Percentiles rank a stretch among this genome's conserved stretches.
These are phyloP conservation scores for Dromas ardeola DNA, from an alignment of 2,113 vertebrate genomes.

Conservation along the genomic window DNA sequence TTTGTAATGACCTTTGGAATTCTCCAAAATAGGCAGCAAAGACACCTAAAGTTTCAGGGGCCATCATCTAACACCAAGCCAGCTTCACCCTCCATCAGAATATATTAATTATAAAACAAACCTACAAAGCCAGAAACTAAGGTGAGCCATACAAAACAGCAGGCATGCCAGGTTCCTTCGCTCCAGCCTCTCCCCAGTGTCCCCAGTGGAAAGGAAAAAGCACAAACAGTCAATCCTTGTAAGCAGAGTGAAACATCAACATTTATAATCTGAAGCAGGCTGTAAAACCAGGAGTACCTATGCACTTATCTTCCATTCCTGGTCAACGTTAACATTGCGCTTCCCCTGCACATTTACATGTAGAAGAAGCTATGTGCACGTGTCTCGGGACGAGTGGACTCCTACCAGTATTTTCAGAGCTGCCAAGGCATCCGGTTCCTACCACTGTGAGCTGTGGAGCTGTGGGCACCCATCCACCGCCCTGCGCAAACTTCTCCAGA, in stretches of 20 bases:
- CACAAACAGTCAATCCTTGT: neutral
- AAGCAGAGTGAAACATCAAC: neutral
- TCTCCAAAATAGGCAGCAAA: neutral
- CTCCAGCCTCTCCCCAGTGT: neutral
- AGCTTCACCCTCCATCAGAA: neutral
- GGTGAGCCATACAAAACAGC: neutral
- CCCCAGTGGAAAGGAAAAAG: neutral
- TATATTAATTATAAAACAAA: neutral
- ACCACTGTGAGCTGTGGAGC: neutral
- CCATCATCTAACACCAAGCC: neutral
- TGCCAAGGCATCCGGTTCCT: neutral
- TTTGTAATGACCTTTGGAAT: neutral
- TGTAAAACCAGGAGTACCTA: neutral
- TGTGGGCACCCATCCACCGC: fast-evolving
- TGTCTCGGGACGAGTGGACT: neutral
- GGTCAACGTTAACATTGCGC: neutral
- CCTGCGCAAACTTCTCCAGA: neutral
- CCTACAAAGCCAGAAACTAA: neutral
- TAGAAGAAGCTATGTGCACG: neutral
- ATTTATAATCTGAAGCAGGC: neutral
- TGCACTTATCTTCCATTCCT: neutral
- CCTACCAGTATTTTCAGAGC: neutral
- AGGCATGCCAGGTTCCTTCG: neutral
- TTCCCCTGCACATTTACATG: neutral
- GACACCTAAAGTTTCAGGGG: neutral